A percentile compares a stretch with the other conserved stretches of the same genome.
Evolutionary conservation across 2,113 vertebrate genomes (phyloP).

Genomic region (Alces alces): DNA sequence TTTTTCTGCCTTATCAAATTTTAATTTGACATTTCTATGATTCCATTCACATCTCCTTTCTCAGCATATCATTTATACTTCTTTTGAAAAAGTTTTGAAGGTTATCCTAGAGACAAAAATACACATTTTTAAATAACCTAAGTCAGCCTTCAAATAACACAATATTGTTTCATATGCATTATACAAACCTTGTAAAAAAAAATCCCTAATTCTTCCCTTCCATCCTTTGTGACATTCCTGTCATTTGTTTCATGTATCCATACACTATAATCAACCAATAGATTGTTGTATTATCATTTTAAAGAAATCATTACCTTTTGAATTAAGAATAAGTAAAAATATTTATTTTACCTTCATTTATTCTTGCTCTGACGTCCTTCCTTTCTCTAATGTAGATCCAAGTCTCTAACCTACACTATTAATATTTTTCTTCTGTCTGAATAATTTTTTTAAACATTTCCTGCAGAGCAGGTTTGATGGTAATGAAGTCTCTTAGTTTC

Average conservation of each 20-base stretch:
- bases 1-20: not conserved
- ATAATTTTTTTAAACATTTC: not conserved
- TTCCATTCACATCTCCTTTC: not conserved
- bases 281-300: not conserved
- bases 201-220: not conserved
- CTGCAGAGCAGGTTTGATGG: not conserved
- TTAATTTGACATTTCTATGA: not conserved
- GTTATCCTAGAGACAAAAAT: not conserved
- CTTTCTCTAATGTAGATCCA: not conserved
- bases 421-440: not conserved
- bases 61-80: not conserved
- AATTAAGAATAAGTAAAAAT: not conserved
- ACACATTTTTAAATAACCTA: not conserved
- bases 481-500: not conserved
- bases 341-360: not conserved
- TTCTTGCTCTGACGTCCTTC: not conserved
- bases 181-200: not conserved
- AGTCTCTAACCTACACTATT: not conserved
- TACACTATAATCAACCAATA: not conserved
- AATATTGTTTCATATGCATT: not conserved
- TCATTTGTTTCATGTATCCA: not conserved
- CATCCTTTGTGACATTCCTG: not conserved
- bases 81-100: not conserved
- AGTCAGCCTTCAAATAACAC: not conserved
- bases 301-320: not conserved